Evolutionary conservation across 2,888 invertebrate genomes (phyloP), one percentile per base, ranked within the genome.

Genomic region (Protophormia terraenovae): DNA sequence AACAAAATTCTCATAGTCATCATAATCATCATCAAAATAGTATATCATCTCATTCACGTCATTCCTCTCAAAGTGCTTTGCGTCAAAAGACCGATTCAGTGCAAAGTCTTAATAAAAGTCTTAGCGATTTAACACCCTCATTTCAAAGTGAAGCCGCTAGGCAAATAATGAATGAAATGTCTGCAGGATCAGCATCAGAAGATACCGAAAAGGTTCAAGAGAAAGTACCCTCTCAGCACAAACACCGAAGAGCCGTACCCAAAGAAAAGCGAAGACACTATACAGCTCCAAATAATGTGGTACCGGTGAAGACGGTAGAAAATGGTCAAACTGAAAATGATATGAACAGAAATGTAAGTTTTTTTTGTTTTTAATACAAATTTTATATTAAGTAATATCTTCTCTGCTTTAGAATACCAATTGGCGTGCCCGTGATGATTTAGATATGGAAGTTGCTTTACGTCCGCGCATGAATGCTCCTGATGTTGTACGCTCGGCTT

Each of bases 111-210:
- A 93, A 91, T 50, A 92, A 92, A 85, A 91, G 92, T 79, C 88
- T 92, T 14, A 91, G 90, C 10, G 95, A 96, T 89, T 91, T 96
- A 87, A 96, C 96, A 27, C 91, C 92, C 1, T 95, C 97, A 75
- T 97, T 97, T 92, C 96, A 97, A 90, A 97, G 97, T 90, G 97
- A 97, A 91, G 97, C 97, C 1, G 97, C 97, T 1, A 95, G 96
- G 85, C 96, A 97, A 93, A 97, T 97, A 71, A 96, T 97, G 86
- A 96, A 96, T 86, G 97, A 97, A 93, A 95, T 97, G 95, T 92
- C 93, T 47, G 93, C 93, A 35, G 93, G 93, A 71, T 92, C 93
- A 58, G 93, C 93, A 58, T 92, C 92, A 0, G 93, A 94, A 89
- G 91, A 93, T 88, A 90, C 91, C 1, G 90, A 91, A 67, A 91